Evolutionary conservation across 2,797 vertebrate genomes (phyloP), one percentile per base, ranked within the genome.

Genomic region (Pelochelys cantorii): DNA sequence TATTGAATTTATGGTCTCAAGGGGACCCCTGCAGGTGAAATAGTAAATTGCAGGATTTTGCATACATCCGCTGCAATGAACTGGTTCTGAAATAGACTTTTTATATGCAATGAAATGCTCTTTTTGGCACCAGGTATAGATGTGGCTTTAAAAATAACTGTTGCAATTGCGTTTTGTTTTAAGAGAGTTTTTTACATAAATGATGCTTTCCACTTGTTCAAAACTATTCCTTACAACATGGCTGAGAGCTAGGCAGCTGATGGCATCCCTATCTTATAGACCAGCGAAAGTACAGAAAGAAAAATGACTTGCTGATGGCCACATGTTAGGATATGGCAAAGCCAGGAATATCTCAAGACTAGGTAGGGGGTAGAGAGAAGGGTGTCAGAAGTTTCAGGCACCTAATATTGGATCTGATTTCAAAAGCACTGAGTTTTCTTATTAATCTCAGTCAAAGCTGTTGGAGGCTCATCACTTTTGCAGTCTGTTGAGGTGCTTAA

Each of bases 341-440:
- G 13, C 74, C 23, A 75, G 74, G 74, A 48, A 15, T 27, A 75
- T 42, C 15, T 75, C 37, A 27, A 48, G 74, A 48, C 31, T 74
- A 18, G 10, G n/a, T 10, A 31, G 42, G 29, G 27, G 29, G 60
- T 31, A 29, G 31, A 31, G 8, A n/a, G 62, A n/a, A 25, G 37
- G 22, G 11, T 7, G 11, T 34, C 82, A 83, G 29, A 34, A 79
- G 62, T 89, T 86, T n/a, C 25, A 1, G 2, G 7, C 42, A 5
- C 3, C 1, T 11, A 11, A 3, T 0, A 0, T 1, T 0, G 10
- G 0, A 14, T 4, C 11, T 88, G 79, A 23, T 79, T 90, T 78
- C 17, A 11, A 75, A 75, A 75, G 11, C 23, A 0, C 14, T 34
- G 23, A 6, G 71, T 18, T 85, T 5, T 3, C 20, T 79, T 6